Base-by-base conservation (phyloP, 2,888 invertebrate species). In the Lottia gigantea region DNA sequence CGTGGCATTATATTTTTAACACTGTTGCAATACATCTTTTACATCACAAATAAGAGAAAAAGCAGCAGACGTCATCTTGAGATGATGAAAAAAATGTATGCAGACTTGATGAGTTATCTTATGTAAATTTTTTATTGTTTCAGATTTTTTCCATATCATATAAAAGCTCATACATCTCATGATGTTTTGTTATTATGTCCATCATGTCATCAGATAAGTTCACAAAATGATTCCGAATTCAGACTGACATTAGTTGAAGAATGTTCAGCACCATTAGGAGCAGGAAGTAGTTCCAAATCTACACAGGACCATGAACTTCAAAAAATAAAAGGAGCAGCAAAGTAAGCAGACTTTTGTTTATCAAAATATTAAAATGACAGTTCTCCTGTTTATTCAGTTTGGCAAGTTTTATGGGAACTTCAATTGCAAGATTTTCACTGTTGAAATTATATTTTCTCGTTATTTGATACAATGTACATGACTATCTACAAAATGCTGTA, bases 151-250 rank as follows among this genome's bases (percentile, higher is more conserved):
- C 76, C 89, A 91, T 92, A 91, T 66, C 90, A 93, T 61, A 92
- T 95, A 92, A 95, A 95, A 86, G 92, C 46, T 49, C 94, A 94
- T 85, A 92, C 92, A 8, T 94, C 94, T 0, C 95, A 95, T 87
- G 95, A 95, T 88, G 92, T 95, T 64, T 88, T 95, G 40, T 86
- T 95, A 73, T 87, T 95, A 65, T 95, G 95, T 87, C 90, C 91
- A 55, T 72, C 81, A 0, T 95, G 95, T 84, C 95, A 95, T 88
- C 92, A 92, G 82, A 85, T 88, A 31, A 93, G 94, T 87, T 93
- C 93, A 85, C 89, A 90, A 61, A 89, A 90, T 47, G 95, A 95
- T 88, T 89, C 90, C 67, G 84, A 86, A 6, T 86, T 94, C 77
- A 91, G 93, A 66, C 89, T 90, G 77, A 87, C 89, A 67, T 89